These are phyloP conservation scores for Zaprionus tsacasi DNA, from an alignment of 1,140 invertebrate genomes.

Conservation along the genomic window DNA sequence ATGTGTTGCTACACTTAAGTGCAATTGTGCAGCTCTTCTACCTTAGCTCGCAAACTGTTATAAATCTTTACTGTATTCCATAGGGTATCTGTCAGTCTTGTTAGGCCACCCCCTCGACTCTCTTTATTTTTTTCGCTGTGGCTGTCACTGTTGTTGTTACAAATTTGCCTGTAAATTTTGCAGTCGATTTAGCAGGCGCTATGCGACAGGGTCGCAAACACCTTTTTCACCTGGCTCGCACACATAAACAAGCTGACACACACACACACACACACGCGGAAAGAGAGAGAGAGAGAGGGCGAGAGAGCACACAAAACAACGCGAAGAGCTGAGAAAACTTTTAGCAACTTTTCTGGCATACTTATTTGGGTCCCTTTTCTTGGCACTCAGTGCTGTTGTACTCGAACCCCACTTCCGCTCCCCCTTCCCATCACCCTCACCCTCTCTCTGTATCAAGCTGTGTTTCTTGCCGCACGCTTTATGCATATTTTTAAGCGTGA, in stretches of 20 bases:
- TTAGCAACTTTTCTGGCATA: conserved; percentile 12
- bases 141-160: conserved; percentile 25
- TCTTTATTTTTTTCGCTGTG: conserved; percentile 4
- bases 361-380: conserved; percentile 3
- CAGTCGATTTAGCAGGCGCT: conserved; percentile 63
- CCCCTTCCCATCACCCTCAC: no score
- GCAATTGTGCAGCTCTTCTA: no score
- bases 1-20: no score
- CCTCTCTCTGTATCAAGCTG: not conserved
- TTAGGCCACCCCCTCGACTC: not conserved
- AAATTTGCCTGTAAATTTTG: conserved; percentile 51
- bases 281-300: not conserved
- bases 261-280: not conserved
- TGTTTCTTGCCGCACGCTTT: conserved; percentile 21
- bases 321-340: conserved; percentile 22
- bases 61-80: not conserved
- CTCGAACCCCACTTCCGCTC: not conserved
- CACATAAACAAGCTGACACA: not conserved
- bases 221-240: conserved; percentile 19
- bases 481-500: conserved; percentile 37
- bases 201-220: conserved; percentile 33
- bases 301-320: not conserved
- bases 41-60: no score
- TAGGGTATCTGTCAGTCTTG: not conserved
- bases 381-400: conserved; percentile 6